Evolutionary conservation across 2,888 invertebrate species (phyloP), one percentile per base, ranked within the genome.

Genomic region (Microdon myrmicae): DNA sequence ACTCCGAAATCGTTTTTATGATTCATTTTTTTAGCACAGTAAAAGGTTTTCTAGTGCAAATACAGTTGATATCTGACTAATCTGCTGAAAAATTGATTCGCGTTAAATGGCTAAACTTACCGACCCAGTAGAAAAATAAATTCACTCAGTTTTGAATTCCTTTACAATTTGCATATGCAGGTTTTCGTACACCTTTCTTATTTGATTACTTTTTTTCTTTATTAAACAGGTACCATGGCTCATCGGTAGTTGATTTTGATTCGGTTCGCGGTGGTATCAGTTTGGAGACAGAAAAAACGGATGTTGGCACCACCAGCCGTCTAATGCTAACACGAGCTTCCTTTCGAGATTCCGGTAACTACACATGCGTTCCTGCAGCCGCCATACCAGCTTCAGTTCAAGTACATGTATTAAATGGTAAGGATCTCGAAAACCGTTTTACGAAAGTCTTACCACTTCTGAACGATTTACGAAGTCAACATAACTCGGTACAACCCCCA

Each of bases 231-330:
- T 92, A 91, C 77, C 92, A 92, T 76, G 92, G 92, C 25, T 86
- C 84, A 66, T 82, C 89, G 14, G 87, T 92, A 43, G 90, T 93
- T 41, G 92, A 93, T 80, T 93, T 89, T 78, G 84, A 93, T 82
- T 91, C 91, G 2, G 89, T 86, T 2, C 86, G 93, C 66, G 93
- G 92, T 44, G 93, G 94, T 19, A 92, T 94, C 73, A 91, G 90
- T 75, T 82, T 94, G 73, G 92, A 92, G 82, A 93, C 93, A 8
- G 92, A 93, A 81, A 92, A 92, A 82, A 92, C 92, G 14, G 86
- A 87, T 70, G 86, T 89, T 2, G 92, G 92, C 31, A 93, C 93
- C 48, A 92, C 93, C 67, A 93, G 92, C 82, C 87, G 82, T 73
- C 84, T 94, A 68, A 86, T 93, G 80, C 88, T 94, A 70, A 92